Evolutionary conservation across 2,113 vertebrate genomes (phyloP).

Genomic region (Grantiella picta): DNA sequence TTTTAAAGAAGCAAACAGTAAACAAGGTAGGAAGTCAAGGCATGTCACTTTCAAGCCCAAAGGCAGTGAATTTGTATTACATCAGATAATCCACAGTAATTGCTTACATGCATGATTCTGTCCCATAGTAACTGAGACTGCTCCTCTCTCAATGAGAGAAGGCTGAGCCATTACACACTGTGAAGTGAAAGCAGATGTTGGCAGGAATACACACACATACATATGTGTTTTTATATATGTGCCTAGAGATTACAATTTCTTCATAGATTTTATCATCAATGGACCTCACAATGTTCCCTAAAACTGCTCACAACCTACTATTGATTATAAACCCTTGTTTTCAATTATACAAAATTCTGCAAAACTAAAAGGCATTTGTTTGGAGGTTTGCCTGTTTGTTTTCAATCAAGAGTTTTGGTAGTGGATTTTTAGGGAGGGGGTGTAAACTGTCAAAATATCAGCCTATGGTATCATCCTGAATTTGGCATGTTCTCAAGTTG

Average conservation of each 20-base stretch:
- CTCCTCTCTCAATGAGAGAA: neutral
- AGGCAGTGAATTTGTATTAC: conserved; percentile 2
- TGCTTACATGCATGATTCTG: neutral
- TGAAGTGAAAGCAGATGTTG: conserved; percentile 8
- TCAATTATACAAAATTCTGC: neutral
- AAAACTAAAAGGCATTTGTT: neutral
- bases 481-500: neutral
- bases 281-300: neutral
- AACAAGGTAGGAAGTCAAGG: neutral
- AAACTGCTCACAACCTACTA: neutral
- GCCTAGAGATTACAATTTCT: neutral
- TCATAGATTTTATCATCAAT: neutral
- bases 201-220: neutral
- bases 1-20: neutral
- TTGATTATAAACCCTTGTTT: neutral
- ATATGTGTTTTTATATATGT: accelerated
- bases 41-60: neutral
- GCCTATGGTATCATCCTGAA: neutral
- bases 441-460: neutral
- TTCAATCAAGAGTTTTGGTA: neutral
- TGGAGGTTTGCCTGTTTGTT: neutral
- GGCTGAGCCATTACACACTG: neutral
- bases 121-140: neutral
- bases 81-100: neutral
- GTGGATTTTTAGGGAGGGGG: neutral